Evolutionary conservation across 2,797 vertebrate genomes (phyloP).

Genomic region (Enteromius mattozi): DNA sequence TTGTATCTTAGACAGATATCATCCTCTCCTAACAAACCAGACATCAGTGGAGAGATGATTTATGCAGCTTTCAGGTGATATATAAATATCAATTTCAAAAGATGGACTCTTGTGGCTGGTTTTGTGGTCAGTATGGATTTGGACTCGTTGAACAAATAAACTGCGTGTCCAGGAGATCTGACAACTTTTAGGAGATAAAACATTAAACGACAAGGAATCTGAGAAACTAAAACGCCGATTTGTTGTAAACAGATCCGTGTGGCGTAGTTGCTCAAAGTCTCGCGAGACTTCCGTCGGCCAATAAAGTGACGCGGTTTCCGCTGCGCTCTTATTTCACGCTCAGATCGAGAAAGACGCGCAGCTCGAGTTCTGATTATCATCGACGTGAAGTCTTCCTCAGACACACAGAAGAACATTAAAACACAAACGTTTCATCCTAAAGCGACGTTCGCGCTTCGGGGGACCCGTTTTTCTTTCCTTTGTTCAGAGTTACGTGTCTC

Average conservation of each 20-base stretch:
- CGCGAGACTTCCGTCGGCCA: constrained; percentile 56
- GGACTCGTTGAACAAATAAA: background rate
- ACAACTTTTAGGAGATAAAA: too few species aligned
- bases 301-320: constrained; percentile 58
- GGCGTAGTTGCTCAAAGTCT: constrained; percentile 26
- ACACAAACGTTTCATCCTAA: background rate
- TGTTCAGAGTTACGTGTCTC: background rate
- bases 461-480: background rate
- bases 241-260: constrained; percentile 8
- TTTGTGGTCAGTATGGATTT: background rate
- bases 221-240: too few species aligned
- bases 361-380: constrained; percentile 42
- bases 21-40: background rate
- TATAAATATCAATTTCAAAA: background rate
- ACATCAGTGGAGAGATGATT: background rate
- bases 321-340: constrained; percentile 55
- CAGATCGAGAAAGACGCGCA: constrained; percentile 46
- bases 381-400: constrained; percentile 30
- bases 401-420: background rate
- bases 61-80: background rate
- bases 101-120: background rate
- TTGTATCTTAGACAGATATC: background rate
- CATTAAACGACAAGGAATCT: background rate
- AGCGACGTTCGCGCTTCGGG: background rate
- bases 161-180: too few species aligned